Conservation (phyloP, 2,888 invertebrate genomes). For the Pterostichus madidus region DNA sequence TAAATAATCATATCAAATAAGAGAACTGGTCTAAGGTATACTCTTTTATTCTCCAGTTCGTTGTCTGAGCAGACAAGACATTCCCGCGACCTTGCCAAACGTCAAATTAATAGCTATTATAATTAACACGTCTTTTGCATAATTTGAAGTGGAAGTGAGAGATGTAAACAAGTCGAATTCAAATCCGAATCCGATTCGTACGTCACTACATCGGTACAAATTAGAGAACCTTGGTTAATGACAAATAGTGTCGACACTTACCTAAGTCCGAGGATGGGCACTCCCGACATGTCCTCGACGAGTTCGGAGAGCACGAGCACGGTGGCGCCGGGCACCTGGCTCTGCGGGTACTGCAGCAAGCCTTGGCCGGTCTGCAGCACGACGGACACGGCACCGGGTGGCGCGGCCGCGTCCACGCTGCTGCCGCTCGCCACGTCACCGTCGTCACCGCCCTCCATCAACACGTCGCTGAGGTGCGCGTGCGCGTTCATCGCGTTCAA, state of each 20-base stretch:
- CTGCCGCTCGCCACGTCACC: slow-evolving; percentile 67
- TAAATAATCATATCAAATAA: not conserved
- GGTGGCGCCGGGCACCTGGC: slow-evolving; percentile 80
- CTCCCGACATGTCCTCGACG: slow-evolving; percentile 85
- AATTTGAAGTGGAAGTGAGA: slow-evolving; percentile 5
- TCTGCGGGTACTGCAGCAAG: slow-evolving; percentile 78
- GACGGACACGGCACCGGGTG: slow-evolving; percentile 77
- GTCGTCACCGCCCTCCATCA: slow-evolving; percentile 77
- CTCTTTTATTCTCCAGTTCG: slow-evolving; percentile 49
- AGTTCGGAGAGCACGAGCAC: slow-evolving; percentile 87
- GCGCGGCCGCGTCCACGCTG: slow-evolving; percentile 77
- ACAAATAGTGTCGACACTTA: slow-evolving; percentile 72
- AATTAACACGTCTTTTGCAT: slow-evolving; percentile 52
- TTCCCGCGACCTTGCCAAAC: slow-evolving; percentile 32
- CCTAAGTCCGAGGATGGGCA: slow-evolving; percentile 84
- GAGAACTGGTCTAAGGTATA: slow-evolving; percentile 45
- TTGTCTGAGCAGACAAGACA: not conserved
- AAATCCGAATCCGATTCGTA: slow-evolving; percentile 21
- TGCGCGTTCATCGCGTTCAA: slow-evolving; percentile 76
- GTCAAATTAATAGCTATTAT: slow-evolving; percentile 48
- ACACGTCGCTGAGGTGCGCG: slow-evolving; percentile 78
- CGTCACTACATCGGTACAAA: slow-evolving; percentile 17
- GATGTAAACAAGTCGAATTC: slow-evolving; percentile 20
- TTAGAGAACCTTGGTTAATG: slow-evolving; percentile 3
- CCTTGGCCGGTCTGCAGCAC: slow-evolving; percentile 79